Percentiles rank a stretch among this genome's conserved stretches.
Conservation (phyloP, 92 coral and sea anemone genomes). For the Phymanthus crucifer region DNA sequence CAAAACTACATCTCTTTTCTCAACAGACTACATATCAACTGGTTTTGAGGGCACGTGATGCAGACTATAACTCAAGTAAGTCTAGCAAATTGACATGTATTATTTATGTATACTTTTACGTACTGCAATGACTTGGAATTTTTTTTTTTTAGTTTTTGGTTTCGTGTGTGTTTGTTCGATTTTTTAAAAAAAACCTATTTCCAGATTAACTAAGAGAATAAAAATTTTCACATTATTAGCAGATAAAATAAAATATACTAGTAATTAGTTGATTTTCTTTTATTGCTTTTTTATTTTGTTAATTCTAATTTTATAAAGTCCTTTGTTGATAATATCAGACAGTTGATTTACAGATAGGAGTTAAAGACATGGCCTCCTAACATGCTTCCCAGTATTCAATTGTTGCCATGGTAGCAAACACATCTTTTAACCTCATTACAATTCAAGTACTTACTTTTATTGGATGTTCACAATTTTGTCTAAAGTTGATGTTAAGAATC, state of each 20-base stretch:
- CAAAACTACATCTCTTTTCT: not conserved
- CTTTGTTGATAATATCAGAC: conserved; percentile 11
- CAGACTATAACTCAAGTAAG: conserved; percentile 72
- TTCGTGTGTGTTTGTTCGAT: not conserved
- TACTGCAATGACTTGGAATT: not conserved
- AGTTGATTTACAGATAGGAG: not conserved
- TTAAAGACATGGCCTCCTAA: not conserved
- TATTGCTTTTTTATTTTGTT: not conserved
- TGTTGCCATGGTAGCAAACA: conserved; percentile 27
- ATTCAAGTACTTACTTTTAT: not conserved
- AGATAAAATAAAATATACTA: not conserved
- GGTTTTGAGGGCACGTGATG: conserved; percentile 83
- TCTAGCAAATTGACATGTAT: not conserved
- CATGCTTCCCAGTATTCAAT: conserved; percentile 1
- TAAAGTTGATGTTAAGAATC: not conserved
- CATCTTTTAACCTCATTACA: not conserved
- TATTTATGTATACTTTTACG: not conserved
- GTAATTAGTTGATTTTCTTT: not conserved
- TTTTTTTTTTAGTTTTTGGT: not conserved
- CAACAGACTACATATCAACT: conserved; percentile 83
- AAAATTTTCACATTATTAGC: not conserved
- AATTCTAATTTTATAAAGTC: not conserved
- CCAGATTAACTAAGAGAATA: not conserved
- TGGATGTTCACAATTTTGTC: not conserved
- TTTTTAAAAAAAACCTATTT: not conserved